Base-by-base conservation (phyloP, 2,113 vertebrate species). In the Platysteira castanea region DNA sequence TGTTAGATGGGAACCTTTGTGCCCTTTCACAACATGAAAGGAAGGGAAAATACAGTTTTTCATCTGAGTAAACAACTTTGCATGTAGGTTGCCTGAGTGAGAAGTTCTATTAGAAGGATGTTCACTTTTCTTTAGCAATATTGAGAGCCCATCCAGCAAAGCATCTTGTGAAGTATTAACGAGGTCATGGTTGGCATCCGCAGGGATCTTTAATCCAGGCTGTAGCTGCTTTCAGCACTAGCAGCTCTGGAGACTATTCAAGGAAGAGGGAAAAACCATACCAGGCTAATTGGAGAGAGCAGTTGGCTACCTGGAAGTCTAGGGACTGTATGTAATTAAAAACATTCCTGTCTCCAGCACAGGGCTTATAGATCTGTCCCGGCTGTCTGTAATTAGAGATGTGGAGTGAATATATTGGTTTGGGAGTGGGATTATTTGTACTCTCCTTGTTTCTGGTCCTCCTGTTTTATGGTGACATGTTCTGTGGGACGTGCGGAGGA, bases 371-470 rank as follows among this genome's bases (percentile, higher is more conserved):
- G 83, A 94, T 88, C 53, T 44, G 30, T 75, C 70, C 64, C 57
- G 70, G n/a, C 68, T 82, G 60, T 26, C 73, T 91, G 80, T 95
- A 95, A 97, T 89, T 87, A 94, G 52, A 87, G 63, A 52, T 18
- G 76, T 19, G 39, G 9, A 63, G 47, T 33, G 39, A 86, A 52
- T 73, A 27, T 71, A 30, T 84, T 84, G 63, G 11, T 70, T 85
- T 84, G 67, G 56, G 80, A 71, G 63, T 50, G 41, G 68, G 39
- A 46, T 84, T 88, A 46, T 84, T 60, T 41, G 53, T 56, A 12
- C 54, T 76, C 94, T 16, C 26, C 61, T 63, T 28, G 59, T 54
- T 79, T 76, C 52, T 84, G 44, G 16, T n/a, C 76, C 52, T 90
- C n/a, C 47, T 92, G 42, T 67, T 95, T 75, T 37, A n/a, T 70